Base-by-base conservation (phyloP, 2,888 invertebrate genomes). In the Hyalella azteca region DNA sequence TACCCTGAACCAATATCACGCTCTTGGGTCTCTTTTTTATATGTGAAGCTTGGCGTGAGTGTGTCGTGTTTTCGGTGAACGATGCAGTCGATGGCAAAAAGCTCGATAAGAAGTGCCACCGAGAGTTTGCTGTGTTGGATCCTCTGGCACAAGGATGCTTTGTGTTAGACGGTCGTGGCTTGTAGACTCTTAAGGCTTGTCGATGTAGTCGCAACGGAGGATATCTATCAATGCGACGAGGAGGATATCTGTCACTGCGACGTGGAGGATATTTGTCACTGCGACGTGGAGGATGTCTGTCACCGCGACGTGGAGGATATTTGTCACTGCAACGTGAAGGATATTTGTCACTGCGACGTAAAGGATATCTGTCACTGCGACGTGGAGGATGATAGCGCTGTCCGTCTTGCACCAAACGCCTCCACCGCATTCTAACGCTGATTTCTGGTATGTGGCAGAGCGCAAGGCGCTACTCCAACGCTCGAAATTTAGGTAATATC, bases 341-440 rank as follows among this genome's bases (percentile, higher is more conserved):
- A n/a, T n/a, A 9, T 15, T 45, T 15, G 45, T 15, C 45, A 45
- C 9, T 15, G 45, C 45, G n/a, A n/a, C n/a, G n/a, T n/a, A n/a
- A n/a, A n/a, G n/a, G n/a, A n/a, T n/a, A 54, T 54, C 54, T 54
- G 54, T 54, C 54, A 26, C 54, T 54, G 54, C 22, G 54, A 54
- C 54, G 29, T 22, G 54, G 54, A 3, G 54, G 54, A 54, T 54
- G 29, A 54, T 54, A 26, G 54, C 54, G 54, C 22, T 54, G 54
- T 22, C 29, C 54, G 54, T 26, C n/a, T n/a, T n/a, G 22, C 54
- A 54, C 54, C 26, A 54, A 54, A 54, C 54, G 54, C n/a, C n/a
- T n/a, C 22, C 54, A 54, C 54, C 54, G 54, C 54, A 54, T 54
- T 54, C 54, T 54, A 54, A 54, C 54, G 54, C 54, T 54, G 54